phyloP scores from a whole-genome alignment of 37 sponge, comb jelly and placozoan species.

The Hexactinellida sp. region DNA sequence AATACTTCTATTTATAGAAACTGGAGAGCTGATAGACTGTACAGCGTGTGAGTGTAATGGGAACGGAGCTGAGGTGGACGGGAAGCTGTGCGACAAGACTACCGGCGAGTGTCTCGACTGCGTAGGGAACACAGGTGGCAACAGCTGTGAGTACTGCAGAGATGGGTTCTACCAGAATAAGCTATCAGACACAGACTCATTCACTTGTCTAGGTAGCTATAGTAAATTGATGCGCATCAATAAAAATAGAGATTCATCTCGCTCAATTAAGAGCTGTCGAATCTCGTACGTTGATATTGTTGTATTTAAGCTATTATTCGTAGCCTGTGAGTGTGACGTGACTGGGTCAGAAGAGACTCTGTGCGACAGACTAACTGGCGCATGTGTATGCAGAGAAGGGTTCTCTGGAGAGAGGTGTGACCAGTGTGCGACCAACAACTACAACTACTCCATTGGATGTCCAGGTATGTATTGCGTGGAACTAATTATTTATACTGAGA shows the following conservation, averaged over 20 bases:
- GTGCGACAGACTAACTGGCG: background rate
- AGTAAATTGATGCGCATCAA: too few relatives aligned
- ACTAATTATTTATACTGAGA: too few relatives aligned
- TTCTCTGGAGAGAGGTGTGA: constrained; percentile 5
- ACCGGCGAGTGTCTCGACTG: background rate
- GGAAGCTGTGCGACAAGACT: background rate
- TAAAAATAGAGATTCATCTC: too few relatives aligned
- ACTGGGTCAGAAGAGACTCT: background rate
- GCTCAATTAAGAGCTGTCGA: too few relatives aligned
- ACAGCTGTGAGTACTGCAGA: background rate
- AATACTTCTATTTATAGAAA: background rate
- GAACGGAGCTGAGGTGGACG: background rate
- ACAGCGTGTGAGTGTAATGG: background rate
- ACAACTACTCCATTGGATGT: background rate
- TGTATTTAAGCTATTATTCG: too few relatives aligned
- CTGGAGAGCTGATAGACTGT: background rate
- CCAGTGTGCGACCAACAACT: background rate
- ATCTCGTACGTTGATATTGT: too few relatives aligned
- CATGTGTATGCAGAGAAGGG: background rate
- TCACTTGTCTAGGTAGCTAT: too few relatives aligned
- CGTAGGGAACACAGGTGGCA: background rate
- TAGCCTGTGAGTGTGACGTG: constrained; percentile 5
- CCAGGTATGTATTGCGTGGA: background rate
- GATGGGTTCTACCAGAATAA: background rate
- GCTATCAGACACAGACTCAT: too few relatives aligned